phyloP scores from a whole-genome alignment of 2,797 vertebrate genomes.

The Pteronotus mesoamericanus region DNA sequence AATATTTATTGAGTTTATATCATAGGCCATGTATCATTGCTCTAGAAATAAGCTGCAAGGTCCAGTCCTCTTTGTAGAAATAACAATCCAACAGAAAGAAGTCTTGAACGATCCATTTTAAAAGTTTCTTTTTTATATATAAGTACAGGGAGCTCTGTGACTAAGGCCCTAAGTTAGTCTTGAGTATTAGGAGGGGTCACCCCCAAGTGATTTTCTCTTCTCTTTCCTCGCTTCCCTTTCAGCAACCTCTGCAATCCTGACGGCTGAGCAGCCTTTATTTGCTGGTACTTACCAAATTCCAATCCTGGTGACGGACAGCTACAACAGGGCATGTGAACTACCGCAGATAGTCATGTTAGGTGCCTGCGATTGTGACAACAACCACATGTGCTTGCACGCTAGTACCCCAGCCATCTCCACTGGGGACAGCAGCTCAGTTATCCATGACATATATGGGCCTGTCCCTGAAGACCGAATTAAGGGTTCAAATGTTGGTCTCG shows the following conservation, averaged over 20 bases:
- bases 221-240: background rate
- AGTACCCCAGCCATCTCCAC: background rate
- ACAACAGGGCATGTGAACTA: slow-evolving; percentile 72
- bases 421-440: background rate
- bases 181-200: background rate
- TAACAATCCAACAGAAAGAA: background rate
- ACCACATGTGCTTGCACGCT: slow-evolving; percentile 68
- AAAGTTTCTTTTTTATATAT: background rate
- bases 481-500: slow-evolving; percentile 72
- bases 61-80: background rate
- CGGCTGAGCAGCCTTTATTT: slow-evolving; percentile 41
- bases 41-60: background rate
- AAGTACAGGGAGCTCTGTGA: background rate
- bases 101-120: background rate
- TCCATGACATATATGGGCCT: background rate
- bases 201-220: background rate
- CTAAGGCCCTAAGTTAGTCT: background rate
- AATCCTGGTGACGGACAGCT: slow-evolving; percentile 74
- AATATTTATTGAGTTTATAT: background rate
- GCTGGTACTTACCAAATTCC: slow-evolving; percentile 68
- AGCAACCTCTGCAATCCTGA: slow-evolving; percentile 78
- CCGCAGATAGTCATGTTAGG: slow-evolving; percentile 76
- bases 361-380: slow-evolving; percentile 78
- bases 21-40: background rate
- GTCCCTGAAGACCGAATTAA: background rate